Conservation (phyloP, 2,797 vertebrate genomes). For the Rousettus madagascariensis region DNA sequence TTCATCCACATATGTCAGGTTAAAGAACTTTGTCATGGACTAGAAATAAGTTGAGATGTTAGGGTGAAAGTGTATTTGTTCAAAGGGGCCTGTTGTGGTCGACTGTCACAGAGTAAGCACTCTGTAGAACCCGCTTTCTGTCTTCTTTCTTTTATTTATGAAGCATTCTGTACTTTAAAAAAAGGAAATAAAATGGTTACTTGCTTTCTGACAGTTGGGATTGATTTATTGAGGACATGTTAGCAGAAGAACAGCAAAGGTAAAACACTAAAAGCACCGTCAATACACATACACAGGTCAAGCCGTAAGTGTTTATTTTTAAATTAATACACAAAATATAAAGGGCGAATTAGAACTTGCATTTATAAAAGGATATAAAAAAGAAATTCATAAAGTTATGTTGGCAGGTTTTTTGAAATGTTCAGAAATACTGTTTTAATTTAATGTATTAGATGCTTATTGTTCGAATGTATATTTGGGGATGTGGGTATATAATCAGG, state of each 20-base stretch:
- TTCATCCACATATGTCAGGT: not conserved
- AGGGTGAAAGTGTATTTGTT: not conserved
- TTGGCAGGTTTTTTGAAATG: not conserved
- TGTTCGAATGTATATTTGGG: not conserved
- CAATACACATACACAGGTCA: not conserved
- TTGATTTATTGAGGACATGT: constrained; percentile 49
- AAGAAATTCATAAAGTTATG: not conserved
- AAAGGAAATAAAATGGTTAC: not conserved
- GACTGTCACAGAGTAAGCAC: not conserved
- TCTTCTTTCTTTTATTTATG: not conserved
- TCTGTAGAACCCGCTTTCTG: not conserved
- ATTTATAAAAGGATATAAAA: not conserved
- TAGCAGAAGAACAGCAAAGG: constrained; percentile 32
- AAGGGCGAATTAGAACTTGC: not conserved
- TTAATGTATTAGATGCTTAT: not conserved
- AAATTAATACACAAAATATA: constrained; percentile 48
- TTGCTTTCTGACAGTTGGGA: constrained; percentile 28
- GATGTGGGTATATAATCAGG: not conserved
- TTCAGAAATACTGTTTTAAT: not conserved
- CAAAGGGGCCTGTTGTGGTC: not conserved
- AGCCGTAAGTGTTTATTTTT: constrained; percentile 31
- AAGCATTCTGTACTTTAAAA: not conserved
- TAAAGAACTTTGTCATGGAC: not conserved
- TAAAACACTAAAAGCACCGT: constrained; percentile 46
- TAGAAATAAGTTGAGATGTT: not conserved